Evolutionary conservation across 2,113 vertebrate species (phyloP).

Genomic region (Phodopus roborovskii): DNA sequence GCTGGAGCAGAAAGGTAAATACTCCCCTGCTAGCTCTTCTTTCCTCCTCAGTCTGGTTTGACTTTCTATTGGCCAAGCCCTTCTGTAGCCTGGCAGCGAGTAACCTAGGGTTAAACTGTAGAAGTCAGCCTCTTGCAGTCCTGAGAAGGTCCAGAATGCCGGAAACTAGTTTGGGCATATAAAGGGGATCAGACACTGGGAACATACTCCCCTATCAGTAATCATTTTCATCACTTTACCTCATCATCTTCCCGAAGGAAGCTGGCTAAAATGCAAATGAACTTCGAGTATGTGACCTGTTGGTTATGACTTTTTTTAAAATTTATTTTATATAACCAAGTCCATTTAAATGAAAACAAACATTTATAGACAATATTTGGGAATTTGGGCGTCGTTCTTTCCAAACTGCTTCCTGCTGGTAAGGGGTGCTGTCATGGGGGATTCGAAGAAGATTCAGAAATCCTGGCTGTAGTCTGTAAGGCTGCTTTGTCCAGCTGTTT

Average conservation of each 20-base stretch:
- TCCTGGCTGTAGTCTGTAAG: too few species aligned
- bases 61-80: neutral
- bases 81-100: neutral
- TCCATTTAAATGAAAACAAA: too few species aligned
- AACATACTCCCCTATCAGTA: neutral
- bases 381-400: too few species aligned
- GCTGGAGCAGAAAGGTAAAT: neutral
- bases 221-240: neutral
- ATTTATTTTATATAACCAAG: too few species aligned
- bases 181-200: neutral
- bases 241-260: neutral
- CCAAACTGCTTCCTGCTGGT: too few species aligned
- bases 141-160: neutral
- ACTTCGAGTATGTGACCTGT: neutral
- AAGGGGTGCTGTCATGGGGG: too few species aligned
- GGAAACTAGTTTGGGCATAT: neutral
- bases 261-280: constrained; percentile 47
- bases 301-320: constrained; percentile 56
- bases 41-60: neutral
- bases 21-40: neutral
- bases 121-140: constrained; percentile 1
- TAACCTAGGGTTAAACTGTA: neutral
- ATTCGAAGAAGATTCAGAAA: too few species aligned
- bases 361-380: too few species aligned
- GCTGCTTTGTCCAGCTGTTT: too few species aligned